A percentile compares a stretch with the other conserved stretches of the same genome.
Conservation (phyloP, 2,797 vertebrate species). For the Cossypha dichroa region DNA sequence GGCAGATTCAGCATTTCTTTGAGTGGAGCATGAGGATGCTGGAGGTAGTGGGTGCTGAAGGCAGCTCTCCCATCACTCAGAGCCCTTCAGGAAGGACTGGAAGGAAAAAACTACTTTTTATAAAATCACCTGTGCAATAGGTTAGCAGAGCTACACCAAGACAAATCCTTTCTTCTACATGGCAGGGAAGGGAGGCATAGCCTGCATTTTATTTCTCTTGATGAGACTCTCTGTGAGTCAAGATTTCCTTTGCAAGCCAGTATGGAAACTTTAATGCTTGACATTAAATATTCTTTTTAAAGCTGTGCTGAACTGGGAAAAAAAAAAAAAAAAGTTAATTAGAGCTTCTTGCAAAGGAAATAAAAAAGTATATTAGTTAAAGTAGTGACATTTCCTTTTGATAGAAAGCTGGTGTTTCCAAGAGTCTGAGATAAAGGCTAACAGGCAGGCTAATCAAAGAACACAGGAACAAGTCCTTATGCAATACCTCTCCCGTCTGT, state of each 20-base stretch:
- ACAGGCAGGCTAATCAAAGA: conserved; percentile 39
- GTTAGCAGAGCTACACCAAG: background rate
- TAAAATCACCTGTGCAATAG: background rate
- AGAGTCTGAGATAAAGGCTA: conserved; percentile 39
- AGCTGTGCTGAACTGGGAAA: background rate
- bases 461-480: conserved; percentile 9
- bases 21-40: rapidly evolving
- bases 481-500: background rate
- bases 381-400: conserved; percentile 56
- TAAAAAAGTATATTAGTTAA: conserved; percentile 29
- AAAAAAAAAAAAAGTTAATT: conserved; percentile 1
- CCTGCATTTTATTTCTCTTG: background rate
- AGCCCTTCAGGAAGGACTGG: background rate
- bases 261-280: conserved; percentile 32
- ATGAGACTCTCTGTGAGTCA: background rate
- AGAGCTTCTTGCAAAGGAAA: conserved; percentile 21
- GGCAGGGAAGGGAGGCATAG: background rate
- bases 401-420: conserved; percentile 30
- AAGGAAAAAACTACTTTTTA: background rate
- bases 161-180: background rate
- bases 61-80: background rate
- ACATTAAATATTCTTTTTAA: conserved; percentile 60
- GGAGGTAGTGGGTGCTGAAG: background rate
- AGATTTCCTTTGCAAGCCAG: background rate
- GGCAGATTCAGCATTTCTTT: background rate